A percentile compares a stretch with the other conserved stretches of the same genome.
phyloP scores from a whole-genome alignment of 1,140 invertebrate genomes.

The Aphaenogaster rudis region DNA sequence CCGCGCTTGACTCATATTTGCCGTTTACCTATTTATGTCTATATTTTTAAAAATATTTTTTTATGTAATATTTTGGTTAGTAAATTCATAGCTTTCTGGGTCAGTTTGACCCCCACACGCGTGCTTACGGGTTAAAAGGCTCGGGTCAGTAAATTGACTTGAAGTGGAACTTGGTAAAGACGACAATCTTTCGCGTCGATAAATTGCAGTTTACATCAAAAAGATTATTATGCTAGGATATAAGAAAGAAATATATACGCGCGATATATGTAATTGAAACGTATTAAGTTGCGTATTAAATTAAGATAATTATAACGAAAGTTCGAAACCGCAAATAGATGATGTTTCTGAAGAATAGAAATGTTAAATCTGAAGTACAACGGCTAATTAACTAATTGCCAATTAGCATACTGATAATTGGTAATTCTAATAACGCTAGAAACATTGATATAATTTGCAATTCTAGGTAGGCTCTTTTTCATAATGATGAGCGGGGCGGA shows the following conservation, averaged over 20 bases:
- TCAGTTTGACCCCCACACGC: too few species aligned
- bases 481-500: background rate
- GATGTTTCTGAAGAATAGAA: background rate
- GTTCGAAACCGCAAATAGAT: background rate
- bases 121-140: too few species aligned
- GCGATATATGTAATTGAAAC: background rate
- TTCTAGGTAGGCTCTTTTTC: background rate
- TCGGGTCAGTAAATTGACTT: background rate
- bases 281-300: background rate
- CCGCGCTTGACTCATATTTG: too few species aligned
- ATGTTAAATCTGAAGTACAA: background rate
- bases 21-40: too few species aligned
- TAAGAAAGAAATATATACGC: background rate
- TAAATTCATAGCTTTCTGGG: too few species aligned
- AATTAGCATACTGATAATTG: background rate
- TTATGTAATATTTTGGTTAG: too few species aligned
- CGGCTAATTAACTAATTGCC: background rate
- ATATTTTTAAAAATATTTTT: too few species aligned
- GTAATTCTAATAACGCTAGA: background rate
- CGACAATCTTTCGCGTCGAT: background rate
- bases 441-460: background rate
- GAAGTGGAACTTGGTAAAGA: background rate
- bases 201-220: background rate
- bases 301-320: slow-evolving; percentile 12
- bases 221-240: background rate